Evolutionary conservation across 2,113 vertebrate genomes (phyloP), one percentile per base, ranked within the genome.

Genomic region (Spea multiplicata): DNA sequence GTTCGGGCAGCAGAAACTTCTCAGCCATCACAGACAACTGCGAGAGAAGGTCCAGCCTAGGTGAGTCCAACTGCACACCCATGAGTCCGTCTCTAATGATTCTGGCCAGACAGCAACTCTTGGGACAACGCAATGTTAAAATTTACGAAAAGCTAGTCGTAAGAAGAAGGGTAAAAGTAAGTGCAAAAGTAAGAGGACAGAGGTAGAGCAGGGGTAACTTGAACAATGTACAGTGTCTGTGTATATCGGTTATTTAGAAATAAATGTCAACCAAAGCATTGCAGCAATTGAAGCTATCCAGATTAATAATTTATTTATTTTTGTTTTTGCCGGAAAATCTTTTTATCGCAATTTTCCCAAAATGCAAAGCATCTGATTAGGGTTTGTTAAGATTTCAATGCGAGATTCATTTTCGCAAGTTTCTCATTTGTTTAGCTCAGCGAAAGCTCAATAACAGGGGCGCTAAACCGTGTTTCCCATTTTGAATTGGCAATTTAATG

Each of bases 331-430:
- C 14, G 55, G 50, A 68, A 68, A 50, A 59, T 68, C 44, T n/a
- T 44, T 16, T 53, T 49, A 14, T 9, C 44, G 14, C n/a, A 44
- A 68, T 44, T 52, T 50, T 59, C 14, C 52, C 8, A 49, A 57
- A 16, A 30, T 57, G 52, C 66, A 57, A 44, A 53, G 52, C 9
- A 52, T 8, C 74, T 76, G 74, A 76, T 76, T 68, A 47, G 44
- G 74, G 74, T 76, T 76, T 76, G 74, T 76, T 68, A 76, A 53
- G 50, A 68, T 76, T 68, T 76, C 74, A 68, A 76, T 53, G 74
- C 74, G 45, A 68, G 65, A 14, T 68, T 76, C 74, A 67, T 76
- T 76, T n/a, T 68, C 68, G 46, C 65, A 68, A 57, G 65, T 59
- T 46, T 68, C 14, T 44, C 59, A 44, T 59, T 76, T 76, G 65